Evolutionary conservation across 2,113 vertebrate species (phyloP), one percentile per base, ranked within the genome.

Genomic region (Brevimyrus niger): DNA sequence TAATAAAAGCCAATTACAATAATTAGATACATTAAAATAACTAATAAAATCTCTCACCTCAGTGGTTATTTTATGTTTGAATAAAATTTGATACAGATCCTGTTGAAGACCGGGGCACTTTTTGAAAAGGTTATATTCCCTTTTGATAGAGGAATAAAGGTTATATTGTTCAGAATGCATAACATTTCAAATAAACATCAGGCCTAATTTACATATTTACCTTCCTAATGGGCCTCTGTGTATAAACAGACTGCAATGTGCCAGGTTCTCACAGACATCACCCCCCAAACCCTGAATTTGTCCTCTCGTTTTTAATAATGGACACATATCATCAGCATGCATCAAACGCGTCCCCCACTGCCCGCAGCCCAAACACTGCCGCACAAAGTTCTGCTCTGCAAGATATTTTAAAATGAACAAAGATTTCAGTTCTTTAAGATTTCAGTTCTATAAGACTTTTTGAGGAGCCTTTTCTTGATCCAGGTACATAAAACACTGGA

Each of bases 101-200:
- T n/a, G 38, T 46, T 84, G 82, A 84, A 84, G 82, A 47, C 82
- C 1, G 23, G 82, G 82, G 8, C 82, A 47, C 82, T 84, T 84
- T 84, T 84, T 47, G 44, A 84, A 84, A 84, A 84, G 82, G 82
- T 84, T 84, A 84, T 84, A 84, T 44, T 84, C 19, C 44, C 44
- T 84, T 84, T 84, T 47, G 82, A 82, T 82, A 44, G 76, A 44
- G 76, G 76, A 84, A 84, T 84, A 84, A 84, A 84, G 82, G 82
- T 47, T 84, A 84, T 84, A n/a, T 47, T 84, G 82, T 44, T 84
- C 82, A 44, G 82, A 84, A 84, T 84, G 17, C 38, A 84, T 84
- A 84, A 84, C 38, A 47, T 38, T 84, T 84, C 38, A 84, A 84
- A 84, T 42, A 84, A 84, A 84, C 82, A 84, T 47, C 44, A n/a